Evolutionary conservation across 2,797 vertebrate species (phyloP), one percentile per base, ranked within the genome.

Genomic region (Liparis tanakae): DNA sequence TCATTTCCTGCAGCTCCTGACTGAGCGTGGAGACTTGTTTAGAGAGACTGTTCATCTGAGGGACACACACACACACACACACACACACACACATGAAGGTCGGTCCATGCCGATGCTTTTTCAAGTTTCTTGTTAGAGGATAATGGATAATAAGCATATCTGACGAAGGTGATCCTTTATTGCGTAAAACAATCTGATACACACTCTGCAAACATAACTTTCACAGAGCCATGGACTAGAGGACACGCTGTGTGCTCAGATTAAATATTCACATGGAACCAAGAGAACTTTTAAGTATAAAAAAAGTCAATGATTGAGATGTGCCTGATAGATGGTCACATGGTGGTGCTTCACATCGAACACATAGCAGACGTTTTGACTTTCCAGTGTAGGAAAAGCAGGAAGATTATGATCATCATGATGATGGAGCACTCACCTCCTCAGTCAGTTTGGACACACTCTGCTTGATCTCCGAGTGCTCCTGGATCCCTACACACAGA

Each of bases 1-100:
- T 91, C 93, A 96, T 94, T 74, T 95, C 94, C 91, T 94, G 94
- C 44, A 96, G 89, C 84, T 96, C 95, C 72, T 93, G 91, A 75
- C 95, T 95, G 80, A 96, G 93, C 67, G 88, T 89, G 59, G 92
- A 93, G 20, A 95, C 95, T 83, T 96, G 95, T 77, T 92, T 92
- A 7, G 95, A 94, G 60, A 96, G 91, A 70, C 74, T 76, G 78
- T 83, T 94, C 95, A 96, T 95, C 95, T 96, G 88, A 3, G 63
- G 41, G 20, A 39, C 36, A 22, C 34, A 50, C 50, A 70, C 6
- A 53, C 10, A 61, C 39, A 72, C 12, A 22, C 57, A 58, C 51
- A 55, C 56, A 71, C 10, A 44, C 57, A 63, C 51, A 56, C 56
- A 48, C 14, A 8, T 3, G 10, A 57, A 41, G 37, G 46, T 53